These are phyloP conservation scores for Amazona guildingii DNA, from an alignment of 2,113 vertebrate genomes.

Conservation along the genomic window DNA sequence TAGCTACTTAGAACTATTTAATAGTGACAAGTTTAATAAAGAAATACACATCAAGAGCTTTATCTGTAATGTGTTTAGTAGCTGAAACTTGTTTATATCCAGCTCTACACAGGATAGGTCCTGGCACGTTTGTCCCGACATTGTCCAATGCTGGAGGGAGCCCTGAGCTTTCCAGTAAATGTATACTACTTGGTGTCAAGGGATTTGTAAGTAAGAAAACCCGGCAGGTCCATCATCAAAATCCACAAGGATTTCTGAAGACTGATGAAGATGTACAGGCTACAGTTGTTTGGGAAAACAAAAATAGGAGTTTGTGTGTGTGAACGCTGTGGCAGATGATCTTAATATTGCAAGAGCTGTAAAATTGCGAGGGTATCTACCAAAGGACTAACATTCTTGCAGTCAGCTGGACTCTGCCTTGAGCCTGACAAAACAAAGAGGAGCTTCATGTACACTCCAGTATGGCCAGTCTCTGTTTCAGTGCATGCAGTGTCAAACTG, in stretches of 20 bases:
- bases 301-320: not conserved
- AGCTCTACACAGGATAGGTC: not conserved
- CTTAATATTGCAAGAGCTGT: not conserved
- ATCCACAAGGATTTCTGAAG: not conserved
- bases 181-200: not conserved
- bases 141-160: not conserved
- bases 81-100: not conserved
- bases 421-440: not conserved
- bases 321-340: not conserved
- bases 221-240: not conserved
- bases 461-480: not conserved
- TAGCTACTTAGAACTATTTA: not conserved
- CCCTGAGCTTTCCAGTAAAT: not conserved
- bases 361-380: not conserved
- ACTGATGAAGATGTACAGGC: not conserved
- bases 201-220: not conserved
- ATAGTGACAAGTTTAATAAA: not conserved
- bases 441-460: not conserved
- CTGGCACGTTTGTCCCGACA: not conserved
- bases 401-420: slow-evolving; percentile 13
- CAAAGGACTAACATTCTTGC: not conserved
- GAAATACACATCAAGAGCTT: not conserved
- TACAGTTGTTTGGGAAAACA: not conserved
- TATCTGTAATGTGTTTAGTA: not conserved
- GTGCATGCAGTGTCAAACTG: not conserved